Conservation (phyloP, 2,797 vertebrate genomes). For the Acomys russatus region DNA sequence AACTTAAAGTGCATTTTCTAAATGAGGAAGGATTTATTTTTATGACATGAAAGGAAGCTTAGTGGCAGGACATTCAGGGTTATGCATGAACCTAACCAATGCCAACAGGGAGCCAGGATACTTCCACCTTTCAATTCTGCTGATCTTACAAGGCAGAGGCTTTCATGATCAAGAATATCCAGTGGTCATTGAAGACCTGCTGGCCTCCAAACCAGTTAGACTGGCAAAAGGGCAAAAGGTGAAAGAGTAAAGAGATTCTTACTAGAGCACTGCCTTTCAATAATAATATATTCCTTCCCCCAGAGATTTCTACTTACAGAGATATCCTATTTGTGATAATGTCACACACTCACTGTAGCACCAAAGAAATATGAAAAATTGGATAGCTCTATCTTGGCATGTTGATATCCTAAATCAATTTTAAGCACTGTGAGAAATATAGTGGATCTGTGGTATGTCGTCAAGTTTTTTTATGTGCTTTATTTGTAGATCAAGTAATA, state of each 20-base stretch:
- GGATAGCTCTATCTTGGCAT: background rate
- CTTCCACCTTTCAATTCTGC: slow-evolving; percentile 19
- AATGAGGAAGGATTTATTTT: slow-evolving; percentile 46
- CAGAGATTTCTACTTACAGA: background rate
- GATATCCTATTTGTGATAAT: background rate
- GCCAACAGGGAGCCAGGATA: background rate
- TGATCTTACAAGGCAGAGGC: background rate
- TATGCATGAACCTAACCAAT: background rate
- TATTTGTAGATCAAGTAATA: background rate
- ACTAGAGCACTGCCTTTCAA: background rate
- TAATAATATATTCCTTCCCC: background rate
- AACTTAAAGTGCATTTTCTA: slow-evolving; percentile 15
- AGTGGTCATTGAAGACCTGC: background rate
- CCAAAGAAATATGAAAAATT: background rate
- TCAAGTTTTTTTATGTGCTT: background rate
- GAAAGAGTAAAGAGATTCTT: slow-evolving; percentile 40
- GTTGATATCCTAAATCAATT: background rate
- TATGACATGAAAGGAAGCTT: slow-evolving; percentile 33
- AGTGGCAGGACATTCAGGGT: background rate
- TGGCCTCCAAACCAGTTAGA: slow-evolving; percentile 20
- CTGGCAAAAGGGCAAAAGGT: background rate
- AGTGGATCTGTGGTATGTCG: background rate
- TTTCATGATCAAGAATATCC: slow-evolving; percentile 23
- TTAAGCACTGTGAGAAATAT: background rate
- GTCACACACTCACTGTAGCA: background rate